Evolutionary conservation across 1,140 invertebrate genomes (phyloP).

Genomic region (Radopholus similis): DNA sequence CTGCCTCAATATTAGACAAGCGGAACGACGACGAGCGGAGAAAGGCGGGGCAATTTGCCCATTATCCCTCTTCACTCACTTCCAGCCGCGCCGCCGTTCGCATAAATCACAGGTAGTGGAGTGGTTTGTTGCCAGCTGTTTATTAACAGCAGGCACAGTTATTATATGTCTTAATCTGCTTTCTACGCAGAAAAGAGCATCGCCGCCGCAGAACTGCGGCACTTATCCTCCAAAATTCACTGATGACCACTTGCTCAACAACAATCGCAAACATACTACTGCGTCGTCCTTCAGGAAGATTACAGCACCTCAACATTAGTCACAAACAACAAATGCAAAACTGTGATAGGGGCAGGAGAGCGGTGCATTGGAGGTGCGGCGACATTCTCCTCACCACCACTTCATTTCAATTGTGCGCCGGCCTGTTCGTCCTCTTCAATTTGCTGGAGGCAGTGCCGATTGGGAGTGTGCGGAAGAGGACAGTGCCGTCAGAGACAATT

Average conservation of each 20-base stretch:
- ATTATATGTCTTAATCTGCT: no score
- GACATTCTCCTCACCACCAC: not conserved
- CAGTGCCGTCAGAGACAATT: not conserved
- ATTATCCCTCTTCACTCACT: no score
- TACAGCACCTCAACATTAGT: no score
- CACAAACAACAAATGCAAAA: not conserved
- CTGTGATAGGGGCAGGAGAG: not conserved
- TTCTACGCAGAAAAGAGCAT: not conserved
- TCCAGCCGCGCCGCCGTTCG: not conserved
- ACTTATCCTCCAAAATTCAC: no score
- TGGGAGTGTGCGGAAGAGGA: constrained; percentile 6
- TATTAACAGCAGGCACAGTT: no score
- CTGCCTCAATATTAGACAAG: not conserved
- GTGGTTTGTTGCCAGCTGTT: no score
- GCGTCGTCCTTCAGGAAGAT: no score
- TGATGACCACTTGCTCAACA: no score
- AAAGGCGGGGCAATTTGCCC: not conserved
- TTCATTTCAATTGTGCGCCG: not conserved
- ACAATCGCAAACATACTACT: no score
- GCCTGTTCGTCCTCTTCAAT: not conserved
- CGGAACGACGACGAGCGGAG: not conserved
- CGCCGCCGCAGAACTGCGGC: not conserved
- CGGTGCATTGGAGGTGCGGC: not conserved
- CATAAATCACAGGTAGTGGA: no score
- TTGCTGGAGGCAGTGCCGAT: not conserved